Evolutionary conservation across 2,888 invertebrate genomes (phyloP).

Genomic region (Ichneumoninae sp.): DNA sequence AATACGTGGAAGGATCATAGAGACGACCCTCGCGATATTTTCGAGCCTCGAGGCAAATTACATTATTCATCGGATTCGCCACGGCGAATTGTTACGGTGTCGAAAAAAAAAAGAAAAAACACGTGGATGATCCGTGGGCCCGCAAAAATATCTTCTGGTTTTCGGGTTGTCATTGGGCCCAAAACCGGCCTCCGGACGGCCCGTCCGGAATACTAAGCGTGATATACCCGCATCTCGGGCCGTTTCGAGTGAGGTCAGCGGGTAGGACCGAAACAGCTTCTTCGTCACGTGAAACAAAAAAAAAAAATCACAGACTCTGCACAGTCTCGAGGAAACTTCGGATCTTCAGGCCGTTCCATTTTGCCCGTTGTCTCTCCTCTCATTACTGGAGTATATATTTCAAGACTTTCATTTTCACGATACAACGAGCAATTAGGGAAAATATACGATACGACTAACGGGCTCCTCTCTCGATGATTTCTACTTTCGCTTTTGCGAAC

Average conservation of each 20-base stretch:
- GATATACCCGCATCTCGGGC: background rate
- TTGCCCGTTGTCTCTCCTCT: slow-evolving; percentile 32
- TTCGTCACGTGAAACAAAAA: slow-evolving; percentile 11
- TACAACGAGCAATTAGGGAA: slow-evolving; percentile 65
- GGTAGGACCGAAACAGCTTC: slow-evolving; percentile 14
- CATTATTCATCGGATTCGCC: slow-evolving; percentile 25
- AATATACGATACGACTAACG: slow-evolving; percentile 31
- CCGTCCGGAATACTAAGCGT: slow-evolving; percentile 17
- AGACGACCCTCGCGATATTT: background rate
- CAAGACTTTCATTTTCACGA: slow-evolving; percentile 69
- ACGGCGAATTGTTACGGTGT: background rate
- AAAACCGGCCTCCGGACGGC: slow-evolving; percentile 12
- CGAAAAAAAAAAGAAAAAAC: background rate
- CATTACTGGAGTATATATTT: slow-evolving; percentile 58
- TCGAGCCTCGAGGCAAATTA: slow-evolving; percentile 17
- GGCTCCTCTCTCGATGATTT: slow-evolving; percentile 32
- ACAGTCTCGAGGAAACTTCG: background rate
- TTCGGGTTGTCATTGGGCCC: slow-evolving; percentile 2
- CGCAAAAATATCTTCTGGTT: background rate
- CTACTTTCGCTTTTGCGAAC: slow-evolving; percentile 59
- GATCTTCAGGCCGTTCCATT: slow-evolving; percentile 5
- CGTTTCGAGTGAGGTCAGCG: background rate
- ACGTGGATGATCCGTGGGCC: background rate
- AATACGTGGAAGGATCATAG: background rate
- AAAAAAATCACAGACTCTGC: background rate